Base-by-base conservation (phyloP, 2,888 invertebrate genomes). In the Escarpia spicata region DNA sequence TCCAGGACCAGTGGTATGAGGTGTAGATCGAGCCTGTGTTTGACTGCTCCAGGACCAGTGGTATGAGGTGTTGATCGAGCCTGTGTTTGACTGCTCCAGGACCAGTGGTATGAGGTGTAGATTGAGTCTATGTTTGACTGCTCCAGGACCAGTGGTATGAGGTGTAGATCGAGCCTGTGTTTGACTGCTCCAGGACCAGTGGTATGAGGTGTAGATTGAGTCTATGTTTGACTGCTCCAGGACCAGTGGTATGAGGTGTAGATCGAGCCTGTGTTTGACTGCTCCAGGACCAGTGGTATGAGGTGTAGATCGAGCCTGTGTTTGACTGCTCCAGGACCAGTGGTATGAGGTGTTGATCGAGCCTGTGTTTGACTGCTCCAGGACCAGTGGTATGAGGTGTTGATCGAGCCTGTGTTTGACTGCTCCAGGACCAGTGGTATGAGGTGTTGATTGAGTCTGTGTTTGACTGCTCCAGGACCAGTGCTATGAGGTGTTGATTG, bases 351-450 rank as follows among this genome's bases (percentile, higher is more conserved):
- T 45, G 52, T 31, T 10, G 15, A 91, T 45, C 9, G 31, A 91
- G n/a, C 26, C 15, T 19, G 1, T 45, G 26, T 60, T 90, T 91
- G 45, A n/a, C 52, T 93, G 94, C 26, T 89, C 12, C 93, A 95
- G 95, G 94, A 95, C 19, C 93, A 92, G n/a, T 94, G 94, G 31
- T 95, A 94, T 92, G 95, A 43, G n/a, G 19, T 45, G 52, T 31
- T 10, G 15, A 91, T 45, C 9, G 3, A 91, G n/a, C 26, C 15
- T 19, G 31, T 45, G 26, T 60, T 90, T 91, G 45, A n/a, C 52
- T 93, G 94, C 26, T 89, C 12, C 93, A 95, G 95, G 94, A 95
- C 19, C 93, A 92, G n/a, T 94, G 94, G 31, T 95, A 94, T 92
- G 95, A 15, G n/a, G 19, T 45, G 52, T 31, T 10, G 15, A 91